Base-by-base conservation (phyloP, 2,113 vertebrate species). In the Peromyscus maniculatus region DNA sequence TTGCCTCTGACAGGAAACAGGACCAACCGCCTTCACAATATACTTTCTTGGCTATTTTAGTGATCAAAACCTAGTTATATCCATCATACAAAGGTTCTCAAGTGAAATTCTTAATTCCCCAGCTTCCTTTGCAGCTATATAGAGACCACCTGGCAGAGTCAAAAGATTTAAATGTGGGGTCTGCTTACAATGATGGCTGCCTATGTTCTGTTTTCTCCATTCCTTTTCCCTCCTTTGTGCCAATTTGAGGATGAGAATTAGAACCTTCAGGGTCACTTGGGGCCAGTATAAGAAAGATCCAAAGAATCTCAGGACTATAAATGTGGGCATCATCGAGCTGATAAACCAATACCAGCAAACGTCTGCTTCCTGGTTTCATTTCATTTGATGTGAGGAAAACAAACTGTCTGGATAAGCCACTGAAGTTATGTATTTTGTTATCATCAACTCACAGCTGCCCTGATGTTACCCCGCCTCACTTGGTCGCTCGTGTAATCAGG, bases 401-500 rank as follows among this genome's bases (percentile, higher is more conserved):
- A 43, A 84, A 80, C 16, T 75, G 2, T 64, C 62, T 26, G 11
- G 64, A 93, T 71, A 36, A 96, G 59, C 26, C 49, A 39, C 62
- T 83, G 8, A 84, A 55, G 21, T 74, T 79, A 33, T 28, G 5
- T 46, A 17, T 67, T 82, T 67, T 52, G 16, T 69, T 87, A 39
- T 57, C 36, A 77, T 69, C 82, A 36, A 6, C 55, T 92, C 67
- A 74, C 57, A 93, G 82, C 9, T 52, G 75, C 57, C 57, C 52
- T 72, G 7, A 66, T 31, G 52, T 78, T 91, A 67, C 12, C 62
- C 7, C 0, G 39, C 10, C 74, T 93, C 17, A 57, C 52, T 49
- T n/a, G 57, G 15, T 59, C 64, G 88, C 84, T 59, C 78, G 6
- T 72, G 46, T 62, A 90, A 67, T 95, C 94, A 96, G 87, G 24